Evolutionary conservation across 2,888 invertebrate species (phyloP).

Genomic region (Lithophane leautieri): DNA sequence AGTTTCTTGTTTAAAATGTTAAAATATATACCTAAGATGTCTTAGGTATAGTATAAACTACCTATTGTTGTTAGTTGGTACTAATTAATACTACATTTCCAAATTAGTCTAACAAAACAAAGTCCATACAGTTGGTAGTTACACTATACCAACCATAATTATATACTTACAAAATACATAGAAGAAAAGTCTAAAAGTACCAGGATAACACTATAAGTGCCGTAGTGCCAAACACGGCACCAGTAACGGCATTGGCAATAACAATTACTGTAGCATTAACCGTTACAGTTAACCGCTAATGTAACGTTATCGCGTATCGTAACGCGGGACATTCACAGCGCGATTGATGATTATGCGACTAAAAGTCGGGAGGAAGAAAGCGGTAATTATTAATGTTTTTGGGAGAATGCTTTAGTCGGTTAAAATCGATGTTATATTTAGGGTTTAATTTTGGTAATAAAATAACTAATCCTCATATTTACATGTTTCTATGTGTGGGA

Average conservation of each 20-base stretch:
- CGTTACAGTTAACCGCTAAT: constrained; percentile 83
- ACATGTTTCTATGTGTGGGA: too few relatives aligned
- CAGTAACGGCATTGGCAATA: constrained; percentile 74
- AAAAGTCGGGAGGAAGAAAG: constrained; percentile 33
- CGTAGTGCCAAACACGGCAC: constrained; percentile 55
- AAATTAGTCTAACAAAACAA: background rate
- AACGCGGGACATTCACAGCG: constrained; percentile 53
- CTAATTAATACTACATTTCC: background rate
- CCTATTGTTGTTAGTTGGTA: background rate
- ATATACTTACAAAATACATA: constrained; percentile 23
- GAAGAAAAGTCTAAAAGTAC: constrained; percentile 41
- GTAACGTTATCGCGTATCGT: constrained; percentile 77
- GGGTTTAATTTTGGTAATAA: background rate
- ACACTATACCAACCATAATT: constrained; percentile 5
- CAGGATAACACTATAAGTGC: constrained; percentile 29
- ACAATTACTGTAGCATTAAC: constrained; percentile 86
- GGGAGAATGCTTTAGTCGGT: background rate
- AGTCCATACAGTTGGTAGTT: background rate
- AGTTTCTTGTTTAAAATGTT: background rate
- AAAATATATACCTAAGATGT: too few relatives aligned
- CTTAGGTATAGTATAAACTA: background rate
- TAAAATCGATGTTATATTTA: background rate
- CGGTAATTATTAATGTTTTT: constrained; percentile 14
- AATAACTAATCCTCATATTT: background rate
- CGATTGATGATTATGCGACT: constrained; percentile 48